These are phyloP conservation scores for Peromyscus californicus DNA, from an alignment of 2,113 vertebrate genomes.

Conservation along the genomic window DNA sequence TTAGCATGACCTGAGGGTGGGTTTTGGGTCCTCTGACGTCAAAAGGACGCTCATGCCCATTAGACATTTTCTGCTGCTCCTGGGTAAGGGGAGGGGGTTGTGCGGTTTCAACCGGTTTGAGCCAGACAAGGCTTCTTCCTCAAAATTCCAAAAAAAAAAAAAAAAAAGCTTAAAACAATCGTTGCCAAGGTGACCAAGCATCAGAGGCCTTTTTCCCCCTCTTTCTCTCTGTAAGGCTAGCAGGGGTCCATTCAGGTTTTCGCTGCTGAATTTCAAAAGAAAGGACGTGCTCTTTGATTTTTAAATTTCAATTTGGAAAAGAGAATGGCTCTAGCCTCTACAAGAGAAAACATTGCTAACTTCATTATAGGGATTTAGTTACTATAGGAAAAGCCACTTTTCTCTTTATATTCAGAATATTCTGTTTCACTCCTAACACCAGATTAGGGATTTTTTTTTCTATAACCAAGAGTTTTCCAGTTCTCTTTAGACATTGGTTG, in stretches of 20 bases:
- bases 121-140: slow-evolving; percentile 59
- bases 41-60: neutral
- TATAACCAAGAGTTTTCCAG: neutral
- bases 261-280: slow-evolving; percentile 43
- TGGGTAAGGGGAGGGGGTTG: neutral
- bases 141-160: slow-evolving; percentile 38
- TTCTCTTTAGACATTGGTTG: neutral
- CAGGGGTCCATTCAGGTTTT: slow-evolving; percentile 68
- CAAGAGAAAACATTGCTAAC: slow-evolving; percentile 39
- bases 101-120: slow-evolving; percentile 58
- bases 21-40: neutral
- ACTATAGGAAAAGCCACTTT: neutral
- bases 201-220: neutral
- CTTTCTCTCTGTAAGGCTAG: neutral
- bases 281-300: slow-evolving; percentile 36
- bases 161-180: slow-evolving; percentile 47
- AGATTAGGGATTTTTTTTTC: neutral
- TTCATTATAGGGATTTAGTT: neutral
- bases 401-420: neutral
- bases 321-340: neutral
- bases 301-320: slow-evolving; percentile 42
- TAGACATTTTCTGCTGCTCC: neutral
- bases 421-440: neutral
- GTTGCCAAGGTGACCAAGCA: slow-evolving; percentile 64
- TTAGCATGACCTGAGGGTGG: neutral